These are phyloP conservation scores for Ganaspis sp. DNA, from an alignment of 1,140 invertebrate genomes.

Conservation along the genomic window DNA sequence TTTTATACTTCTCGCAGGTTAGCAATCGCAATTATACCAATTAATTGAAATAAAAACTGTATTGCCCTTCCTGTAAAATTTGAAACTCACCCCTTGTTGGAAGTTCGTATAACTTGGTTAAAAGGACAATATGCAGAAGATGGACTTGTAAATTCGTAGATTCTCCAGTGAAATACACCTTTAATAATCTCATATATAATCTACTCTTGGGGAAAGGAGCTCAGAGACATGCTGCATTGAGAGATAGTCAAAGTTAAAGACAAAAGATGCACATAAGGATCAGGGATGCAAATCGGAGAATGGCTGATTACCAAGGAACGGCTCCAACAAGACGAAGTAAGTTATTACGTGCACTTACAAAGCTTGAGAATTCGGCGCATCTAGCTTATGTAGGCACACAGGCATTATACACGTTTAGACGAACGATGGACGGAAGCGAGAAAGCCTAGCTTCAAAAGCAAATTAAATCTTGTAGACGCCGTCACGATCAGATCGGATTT, in stretches of 20 bases:
- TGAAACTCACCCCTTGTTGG: no score
- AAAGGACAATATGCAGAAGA: no score
- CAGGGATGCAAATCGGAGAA: slow-evolving; percentile 17
- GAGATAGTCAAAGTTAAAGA: slow-evolving; percentile 8
- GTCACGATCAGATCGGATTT: slow-evolving; percentile 51
- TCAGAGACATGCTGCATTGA: background rate
- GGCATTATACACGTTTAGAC: background rate
- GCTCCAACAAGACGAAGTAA: slow-evolving; percentile 15
- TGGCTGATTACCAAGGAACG: slow-evolving; percentile 1
- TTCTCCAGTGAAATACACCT: background rate
- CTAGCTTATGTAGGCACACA: background rate
- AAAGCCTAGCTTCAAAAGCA: slow-evolving; percentile 51
- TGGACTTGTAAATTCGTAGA: background rate
- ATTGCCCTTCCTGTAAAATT: no score
- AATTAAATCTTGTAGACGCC: slow-evolving; percentile 61
- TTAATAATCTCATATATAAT: background rate
- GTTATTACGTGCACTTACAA: slow-evolving; percentile 18
- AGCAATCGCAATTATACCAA: no score
- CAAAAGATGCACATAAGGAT: slow-evolving; percentile 22
- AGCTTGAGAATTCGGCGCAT: background rate
- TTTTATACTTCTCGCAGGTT: no score
- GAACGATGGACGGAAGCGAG: slow-evolving; percentile 34
- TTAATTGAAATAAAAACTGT: no score
- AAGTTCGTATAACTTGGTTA: no score
- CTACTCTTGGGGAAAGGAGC: background rate